phyloP scores from a whole-genome alignment of 2,113 vertebrate species.

The Chascanopsetta lugubris region DNA sequence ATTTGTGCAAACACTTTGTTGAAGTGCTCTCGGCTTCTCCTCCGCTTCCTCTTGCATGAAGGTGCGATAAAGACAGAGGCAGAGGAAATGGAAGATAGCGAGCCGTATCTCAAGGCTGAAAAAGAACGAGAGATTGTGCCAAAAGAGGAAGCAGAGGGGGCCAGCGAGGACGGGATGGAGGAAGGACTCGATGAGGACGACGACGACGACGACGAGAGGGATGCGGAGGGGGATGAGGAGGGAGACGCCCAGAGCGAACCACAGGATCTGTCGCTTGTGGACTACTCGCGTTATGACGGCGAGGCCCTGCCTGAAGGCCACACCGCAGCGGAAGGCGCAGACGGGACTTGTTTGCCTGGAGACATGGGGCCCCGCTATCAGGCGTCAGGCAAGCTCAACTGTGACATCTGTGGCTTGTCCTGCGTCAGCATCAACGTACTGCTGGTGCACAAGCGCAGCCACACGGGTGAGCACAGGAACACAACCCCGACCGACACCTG shows the following conservation, averaged over 20 bases:
- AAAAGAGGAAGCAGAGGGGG: constrained; percentile 57
- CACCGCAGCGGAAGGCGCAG: constrained; percentile 39
- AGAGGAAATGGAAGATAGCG: constrained; percentile 74
- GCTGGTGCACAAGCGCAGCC: constrained; percentile 94
- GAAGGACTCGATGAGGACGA: constrained; percentile 79
- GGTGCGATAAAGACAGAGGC: constrained; percentile 65
- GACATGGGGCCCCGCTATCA: constrained; percentile 74
- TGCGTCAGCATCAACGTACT: constrained; percentile 96
- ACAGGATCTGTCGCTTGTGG: constrained; percentile 80
- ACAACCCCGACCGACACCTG: constrained; percentile 20
- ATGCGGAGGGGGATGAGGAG: constrained; percentile 68
- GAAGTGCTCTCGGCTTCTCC: constrained; percentile 8
- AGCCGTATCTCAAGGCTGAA: constrained; percentile 72
- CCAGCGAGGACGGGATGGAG: constrained; percentile 60
- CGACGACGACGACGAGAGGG: constrained; percentile 76
- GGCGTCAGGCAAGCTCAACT: constrained; percentile 86
- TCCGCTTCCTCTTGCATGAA: constrained; percentile 60
- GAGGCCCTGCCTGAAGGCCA: constrained; percentile 81
- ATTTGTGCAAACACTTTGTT: too few relatives aligned
- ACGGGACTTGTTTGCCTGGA: constrained; percentile 48
- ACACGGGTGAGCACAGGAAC: constrained; percentile 87
- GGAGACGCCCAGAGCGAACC: constrained; percentile 78
- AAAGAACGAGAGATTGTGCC: constrained; percentile 37
- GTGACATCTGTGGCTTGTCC: constrained; percentile 92
- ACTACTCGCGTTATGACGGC: constrained; percentile 80